Conservation (phyloP, 2,797 vertebrate genomes). For the Pangasius macronema region DNA sequence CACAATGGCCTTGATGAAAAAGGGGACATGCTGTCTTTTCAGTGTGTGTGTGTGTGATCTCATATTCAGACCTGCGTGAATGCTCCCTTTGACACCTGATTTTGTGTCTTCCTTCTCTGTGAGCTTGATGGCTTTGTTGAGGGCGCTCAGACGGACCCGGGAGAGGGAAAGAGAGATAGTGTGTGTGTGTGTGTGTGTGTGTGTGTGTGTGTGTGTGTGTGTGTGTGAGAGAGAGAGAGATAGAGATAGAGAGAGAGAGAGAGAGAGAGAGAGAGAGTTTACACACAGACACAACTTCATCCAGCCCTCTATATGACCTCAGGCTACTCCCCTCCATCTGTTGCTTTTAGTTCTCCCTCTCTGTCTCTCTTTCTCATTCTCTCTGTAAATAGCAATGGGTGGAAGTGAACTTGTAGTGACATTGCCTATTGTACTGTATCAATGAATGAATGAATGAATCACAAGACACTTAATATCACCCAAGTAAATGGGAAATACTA, state of each 20-base stretch:
- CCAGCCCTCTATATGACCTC: conserved; percentile 10
- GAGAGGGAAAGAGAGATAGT: conserved; percentile 13
- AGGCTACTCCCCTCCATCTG: conserved; percentile 35
- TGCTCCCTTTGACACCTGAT: conserved; percentile 52
- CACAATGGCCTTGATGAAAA: conserved; percentile 57
- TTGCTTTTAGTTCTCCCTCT: conserved; percentile 14
- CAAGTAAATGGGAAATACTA: conserved; percentile 11
- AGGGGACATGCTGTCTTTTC: conserved; percentile 52
- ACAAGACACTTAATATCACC: conserved; percentile 35
- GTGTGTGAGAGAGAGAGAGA: conserved; percentile 4
- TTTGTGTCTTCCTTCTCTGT: conserved; percentile 34
- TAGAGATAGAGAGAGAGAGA: conserved; percentile 2
- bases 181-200: not conserved
- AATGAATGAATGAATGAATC: conserved; percentile 37
- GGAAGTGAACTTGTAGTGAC: conserved; percentile 44
- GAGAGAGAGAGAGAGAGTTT: conserved; percentile 29
- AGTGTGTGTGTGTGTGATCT: conserved; percentile 43
- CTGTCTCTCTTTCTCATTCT: conserved; percentile 6
- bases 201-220: not conserved
- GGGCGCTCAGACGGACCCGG: conserved; percentile 24
- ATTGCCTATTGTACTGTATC: conserved; percentile 25
- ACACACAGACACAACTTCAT: conserved; percentile 22
- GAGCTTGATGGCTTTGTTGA: conserved; percentile 43
- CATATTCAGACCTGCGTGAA: conserved; percentile 45
- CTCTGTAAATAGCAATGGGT: conserved; percentile 29